A percentile compares a stretch with the other conserved stretches of the same genome.
Evolutionary conservation across 2,888 invertebrate genomes (phyloP).

Genomic region (Globia sparganii): DNA sequence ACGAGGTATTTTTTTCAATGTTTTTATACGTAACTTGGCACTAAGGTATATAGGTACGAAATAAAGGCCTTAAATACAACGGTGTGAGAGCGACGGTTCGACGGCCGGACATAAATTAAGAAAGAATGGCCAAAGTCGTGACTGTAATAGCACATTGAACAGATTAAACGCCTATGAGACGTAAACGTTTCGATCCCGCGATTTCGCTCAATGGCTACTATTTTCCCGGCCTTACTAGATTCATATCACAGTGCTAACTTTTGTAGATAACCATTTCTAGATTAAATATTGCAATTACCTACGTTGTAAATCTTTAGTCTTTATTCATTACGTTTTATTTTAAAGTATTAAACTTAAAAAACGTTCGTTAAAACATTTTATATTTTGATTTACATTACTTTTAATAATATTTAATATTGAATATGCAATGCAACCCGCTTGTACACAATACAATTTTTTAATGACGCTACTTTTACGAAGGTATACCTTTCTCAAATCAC

Average conservation of each 20-base stretch:
- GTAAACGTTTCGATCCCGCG: slow-evolving; percentile 74
- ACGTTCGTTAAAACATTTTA: neutral
- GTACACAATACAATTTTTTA: slow-evolving; percentile 8
- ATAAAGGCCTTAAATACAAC: slow-evolving; percentile 55
- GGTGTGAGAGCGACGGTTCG: slow-evolving; percentile 55
- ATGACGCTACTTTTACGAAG: slow-evolving; percentile 17
- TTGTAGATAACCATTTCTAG: slow-evolving; percentile 44
- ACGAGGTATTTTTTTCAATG: slow-evolving; percentile 9
- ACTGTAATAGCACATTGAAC: slow-evolving; percentile 86
- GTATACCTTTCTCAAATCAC: slow-evolving; percentile 17
- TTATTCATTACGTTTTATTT: neutral
- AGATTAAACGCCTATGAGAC: slow-evolving; percentile 83
- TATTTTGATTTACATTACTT: neutral
- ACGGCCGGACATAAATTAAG: slow-evolving; percentile 82
- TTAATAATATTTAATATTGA: slow-evolving; percentile 1
- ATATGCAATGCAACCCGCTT: slow-evolving; percentile 4
- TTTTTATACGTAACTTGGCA: slow-evolving; percentile 15
- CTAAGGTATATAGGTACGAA: slow-evolving; percentile 5
- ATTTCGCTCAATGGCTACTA: slow-evolving; percentile 68
- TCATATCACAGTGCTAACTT: slow-evolving; percentile 51
- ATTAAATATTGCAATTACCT: slow-evolving; percentile 13
- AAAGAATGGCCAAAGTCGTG: slow-evolving; percentile 86
- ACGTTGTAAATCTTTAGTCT: neutral
- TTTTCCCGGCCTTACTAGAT: slow-evolving; percentile 60
- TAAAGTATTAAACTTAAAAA: neutral